Base-by-base conservation (phyloP, 2,797 vertebrate genomes). In the Bradypodion pumilum region DNA sequence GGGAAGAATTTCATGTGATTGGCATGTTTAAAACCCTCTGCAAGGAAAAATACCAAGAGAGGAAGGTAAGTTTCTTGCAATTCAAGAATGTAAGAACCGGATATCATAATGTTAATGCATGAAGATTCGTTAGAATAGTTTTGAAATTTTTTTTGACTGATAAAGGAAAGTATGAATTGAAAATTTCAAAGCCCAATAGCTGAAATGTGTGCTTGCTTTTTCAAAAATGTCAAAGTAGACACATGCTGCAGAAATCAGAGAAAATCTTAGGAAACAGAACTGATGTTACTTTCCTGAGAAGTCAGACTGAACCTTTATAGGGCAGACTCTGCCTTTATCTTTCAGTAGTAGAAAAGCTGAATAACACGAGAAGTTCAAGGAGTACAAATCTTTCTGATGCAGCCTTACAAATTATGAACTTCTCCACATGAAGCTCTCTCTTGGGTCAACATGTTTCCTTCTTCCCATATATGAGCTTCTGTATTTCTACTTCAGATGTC, bases 81-180 rank as follows among this genome's bases (percentile, higher is more conserved):
- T 46, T 68, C 46, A 49, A 37, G 80, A 69, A 56, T 84, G 56
- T 44, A 78, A 25, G 2, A 5, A 13, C 56, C 59, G 19, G 60
- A 44, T 25, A 12, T 74, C 49, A 74, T 27, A 21, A 3, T 27
- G 37, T 29, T 62, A 85, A 82, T 68, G 13, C 37, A 40, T 81
- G n/a, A 3, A 84, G 72, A 86, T 78, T 56, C 42, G 78, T 87
- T 42, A 89, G 13, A 84, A 60, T 49, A 8, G 4, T 63, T 72
- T 23, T 46, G 16, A 68, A 80, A 7, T 56, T 72, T 35, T 80
- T 89, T 87, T 70, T 83, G 40, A 79, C 29, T 32, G 44, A 75
- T 7, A 4, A 25, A 44, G 37, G 2, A 12, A 42, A 81, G 25
- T 32, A 84, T 83, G 68, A 37, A 63, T 29, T 78, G 21, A 80